Base-by-base conservation (phyloP, 2,113 vertebrate genomes). In the Microcebus tavaratra region DNA sequence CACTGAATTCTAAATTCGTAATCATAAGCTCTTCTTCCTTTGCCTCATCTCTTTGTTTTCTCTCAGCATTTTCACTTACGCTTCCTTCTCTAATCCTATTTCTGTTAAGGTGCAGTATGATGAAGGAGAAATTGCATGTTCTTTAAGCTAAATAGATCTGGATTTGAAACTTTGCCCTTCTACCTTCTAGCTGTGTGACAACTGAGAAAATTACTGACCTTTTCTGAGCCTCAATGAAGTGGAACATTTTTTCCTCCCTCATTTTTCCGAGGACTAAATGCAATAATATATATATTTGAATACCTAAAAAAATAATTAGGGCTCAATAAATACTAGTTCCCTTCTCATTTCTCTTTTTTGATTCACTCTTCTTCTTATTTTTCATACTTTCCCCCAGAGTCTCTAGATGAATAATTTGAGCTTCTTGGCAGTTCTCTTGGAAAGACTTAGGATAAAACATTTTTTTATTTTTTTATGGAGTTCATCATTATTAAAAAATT, bases 401-500 rank as follows among this genome's bases (percentile, higher is more conserved):
- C 48, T 92, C 42, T 31, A 95, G 61, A 86, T 72, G n/a, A 91
- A 45, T 93, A 81, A 95, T 84, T 85, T 83, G 27, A 88, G 88
- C 61, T 67, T 94, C 34, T 83, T 95, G 73, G 36, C 59, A 90
- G 45, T 89, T 89, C 15, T 88, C 59, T 88, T 88, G 9, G 88
- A 85, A 63, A 82, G 21, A 94, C 36, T 67, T 45, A 86, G 10
- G 8, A 63, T 39, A 76, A 59, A 70, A 50, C 53, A 25, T 81
- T 78, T 55, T 53, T 53, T 57, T 55, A 31, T 92, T 90, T 90
- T 36, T 84, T 92, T 86, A 67, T 94, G 80, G 88, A 83, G 80
- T 87, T 86, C 57, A 50, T 78, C 72, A 42, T 94, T 88, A 89
- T 96, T 91, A 75, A 88, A 85, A 95, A 90, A 36, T 84, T 85